A percentile compares a stretch with the other conserved stretches of the same genome.
These are phyloP conservation scores for Diploptera punctata DNA, from an alignment of 2,888 invertebrate species.

Conservation along the genomic window DNA sequence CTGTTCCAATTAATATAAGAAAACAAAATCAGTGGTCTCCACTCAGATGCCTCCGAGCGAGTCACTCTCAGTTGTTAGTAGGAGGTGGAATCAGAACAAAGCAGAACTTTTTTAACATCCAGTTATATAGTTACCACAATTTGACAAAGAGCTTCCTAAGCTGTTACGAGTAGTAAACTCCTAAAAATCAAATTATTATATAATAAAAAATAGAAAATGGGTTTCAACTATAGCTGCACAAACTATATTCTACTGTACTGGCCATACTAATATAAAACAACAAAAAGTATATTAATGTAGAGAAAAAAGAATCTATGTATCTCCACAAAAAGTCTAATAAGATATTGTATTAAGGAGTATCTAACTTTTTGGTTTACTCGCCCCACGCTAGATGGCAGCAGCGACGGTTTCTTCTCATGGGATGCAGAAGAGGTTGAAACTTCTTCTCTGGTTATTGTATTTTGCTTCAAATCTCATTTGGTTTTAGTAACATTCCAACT, in stretches of 20 bases:
- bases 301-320: slow-evolving; percentile 38
- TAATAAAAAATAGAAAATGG: slow-evolving; percentile 12
- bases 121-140: slow-evolving; percentile 30
- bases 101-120: slow-evolving; percentile 10
- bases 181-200: slow-evolving; percentile 29
- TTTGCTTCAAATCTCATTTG: slow-evolving; percentile 30
- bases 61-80: neutral
- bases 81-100: neutral
- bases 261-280: slow-evolving; percentile 36
- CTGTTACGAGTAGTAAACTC: slow-evolving; percentile 35
- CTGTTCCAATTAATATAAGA: neutral
- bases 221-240: slow-evolving; percentile 31
- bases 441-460: slow-evolving; percentile 33
- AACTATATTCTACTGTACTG: slow-evolving; percentile 35
- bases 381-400: slow-evolving; percentile 42
- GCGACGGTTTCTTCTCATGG: slow-evolving; percentile 37
- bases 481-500: neutral
- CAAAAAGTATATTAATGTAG: slow-evolving; percentile 35
- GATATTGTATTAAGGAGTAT: slow-evolving; percentile 37
- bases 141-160: slow-evolving; percentile 20
- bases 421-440: slow-evolving; percentile 21
- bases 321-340: slow-evolving; percentile 42
- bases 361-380: slow-evolving; percentile 43
- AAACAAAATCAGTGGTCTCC: neutral
- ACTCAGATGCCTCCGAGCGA: neutral